These are phyloP conservation scores for Drosophila chauvacae DNA, from an alignment of 1,140 invertebrate species.

Conservation along the genomic window DNA sequence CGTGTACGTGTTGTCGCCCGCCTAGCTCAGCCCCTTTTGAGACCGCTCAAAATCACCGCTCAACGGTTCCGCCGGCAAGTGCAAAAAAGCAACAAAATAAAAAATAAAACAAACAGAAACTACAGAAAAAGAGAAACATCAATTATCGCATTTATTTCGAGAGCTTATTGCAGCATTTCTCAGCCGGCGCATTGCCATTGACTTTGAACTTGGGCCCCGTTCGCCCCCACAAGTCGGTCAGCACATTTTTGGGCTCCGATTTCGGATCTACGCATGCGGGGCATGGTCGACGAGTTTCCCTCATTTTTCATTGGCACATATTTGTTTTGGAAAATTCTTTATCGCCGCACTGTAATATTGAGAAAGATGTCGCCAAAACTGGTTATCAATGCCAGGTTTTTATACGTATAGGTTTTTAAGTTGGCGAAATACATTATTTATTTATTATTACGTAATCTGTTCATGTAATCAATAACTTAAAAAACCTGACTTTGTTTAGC, in stretches of 20 bases:
- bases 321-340: background rate
- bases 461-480: background rate
- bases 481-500: too few species aligned
- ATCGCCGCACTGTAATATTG: background rate
- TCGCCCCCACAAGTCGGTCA: slow-evolving; percentile 29
- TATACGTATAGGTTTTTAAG: background rate
- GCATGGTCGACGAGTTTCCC: slow-evolving; percentile 24
- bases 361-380: background rate
- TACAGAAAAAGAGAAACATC: slow-evolving; percentile 17
- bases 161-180: slow-evolving; percentile 45
- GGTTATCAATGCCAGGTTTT: background rate
- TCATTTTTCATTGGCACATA: slow-evolving; percentile 4
- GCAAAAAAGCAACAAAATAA: slow-evolving; percentile 50
- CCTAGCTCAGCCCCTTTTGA: background rate
- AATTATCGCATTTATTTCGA: slow-evolving; percentile 39
- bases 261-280: slow-evolving; percentile 8
- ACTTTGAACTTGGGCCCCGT: slow-evolving; percentile 48
- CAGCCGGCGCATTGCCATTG: slow-evolving; percentile 32
- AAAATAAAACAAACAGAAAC: slow-evolving; percentile 19
- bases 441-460: background rate
- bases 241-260: slow-evolving; percentile 36
- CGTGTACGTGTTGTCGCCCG: slow-evolving; percentile 56
- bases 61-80: slow-evolving; percentile 61
- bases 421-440: background rate
- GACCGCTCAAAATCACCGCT: slow-evolving; percentile 8